phyloP scores from a whole-genome alignment of 2,888 invertebrate genomes.

The Gymnoscelis rufifasciata region DNA sequence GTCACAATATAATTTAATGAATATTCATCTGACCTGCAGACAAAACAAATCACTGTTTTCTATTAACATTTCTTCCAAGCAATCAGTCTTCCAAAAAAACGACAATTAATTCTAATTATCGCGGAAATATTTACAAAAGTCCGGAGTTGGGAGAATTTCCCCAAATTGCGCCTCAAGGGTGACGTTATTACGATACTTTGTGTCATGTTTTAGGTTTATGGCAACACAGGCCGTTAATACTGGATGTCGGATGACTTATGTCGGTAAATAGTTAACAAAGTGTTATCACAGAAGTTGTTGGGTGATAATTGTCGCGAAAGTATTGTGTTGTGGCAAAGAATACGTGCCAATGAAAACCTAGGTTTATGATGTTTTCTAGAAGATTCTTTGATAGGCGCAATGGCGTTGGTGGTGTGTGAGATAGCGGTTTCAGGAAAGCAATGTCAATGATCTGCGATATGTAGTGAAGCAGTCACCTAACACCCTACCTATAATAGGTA shows the following conservation, averaged over 20 bases:
- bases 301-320: not conserved
- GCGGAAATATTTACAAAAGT: slow-evolving; percentile 26
- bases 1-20: not conserved
- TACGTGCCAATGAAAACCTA: not conserved
- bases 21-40: not conserved
- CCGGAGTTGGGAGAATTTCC: slow-evolving; percentile 22
- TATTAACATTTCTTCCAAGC: slow-evolving; percentile 12
- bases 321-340: not conserved
- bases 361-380: not conserved
- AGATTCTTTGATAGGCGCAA: too few relatives aligned
- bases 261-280: slow-evolving; percentile 20
- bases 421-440: too few relatives aligned
- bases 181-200: slow-evolving; percentile 29
- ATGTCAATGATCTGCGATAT: too few relatives aligned
- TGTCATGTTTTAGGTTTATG: slow-evolving; percentile 29
- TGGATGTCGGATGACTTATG: slow-evolving; percentile 19
- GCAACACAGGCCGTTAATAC: slow-evolving; percentile 24
- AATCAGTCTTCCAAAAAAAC: slow-evolving; percentile 15
- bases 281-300: slow-evolving; percentile 14
- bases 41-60: slow-evolving; percentile 7
- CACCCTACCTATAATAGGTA: too few relatives aligned
- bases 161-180: slow-evolving; percentile 29
- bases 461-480: too few relatives aligned
- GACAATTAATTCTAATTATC: slow-evolving; percentile 28
- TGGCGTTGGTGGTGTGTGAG: too few relatives aligned